phyloP scores from a whole-genome alignment of 1,140 invertebrate species.

The Trichonephila clavata region DNA sequence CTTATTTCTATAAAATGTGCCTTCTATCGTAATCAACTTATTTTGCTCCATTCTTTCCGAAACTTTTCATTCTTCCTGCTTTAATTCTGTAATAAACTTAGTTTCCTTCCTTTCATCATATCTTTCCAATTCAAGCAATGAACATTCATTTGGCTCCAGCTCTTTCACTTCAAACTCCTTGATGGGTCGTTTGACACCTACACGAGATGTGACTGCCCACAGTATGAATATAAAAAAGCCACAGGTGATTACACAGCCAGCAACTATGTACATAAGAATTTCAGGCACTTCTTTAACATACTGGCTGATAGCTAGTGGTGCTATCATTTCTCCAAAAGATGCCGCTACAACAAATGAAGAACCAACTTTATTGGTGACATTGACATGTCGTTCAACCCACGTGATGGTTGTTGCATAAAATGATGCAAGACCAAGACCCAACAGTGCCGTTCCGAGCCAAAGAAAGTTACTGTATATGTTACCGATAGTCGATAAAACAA shows the following conservation, averaged over 20 bases:
- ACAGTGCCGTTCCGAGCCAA: slow-evolving; percentile 81
- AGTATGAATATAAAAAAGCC: slow-evolving; percentile 60
- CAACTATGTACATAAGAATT: slow-evolving; percentile 79
- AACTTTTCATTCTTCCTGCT: too few species aligned
- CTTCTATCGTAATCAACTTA: too few species aligned
- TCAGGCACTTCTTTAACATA: slow-evolving; percentile 80
- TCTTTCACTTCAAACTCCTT: not conserved
- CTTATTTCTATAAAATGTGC: too few species aligned
- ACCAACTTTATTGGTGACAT: slow-evolving; percentile 82
- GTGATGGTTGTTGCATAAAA: slow-evolving; percentile 82
- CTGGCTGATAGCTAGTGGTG: slow-evolving; percentile 81
- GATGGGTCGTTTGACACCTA: slow-evolving; percentile 33
- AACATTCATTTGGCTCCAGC: not conserved
- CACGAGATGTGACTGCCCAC: not conserved
- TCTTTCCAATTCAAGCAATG: not conserved
- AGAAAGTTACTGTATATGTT: slow-evolving; percentile 78
- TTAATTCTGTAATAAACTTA: too few species aligned
- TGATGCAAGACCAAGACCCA: slow-evolving; percentile 83
- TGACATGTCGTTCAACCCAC: slow-evolving; percentile 82
- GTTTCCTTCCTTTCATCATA: not conserved
- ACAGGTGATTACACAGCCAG: slow-evolving; percentile 53
- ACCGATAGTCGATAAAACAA: slow-evolving; percentile 70
- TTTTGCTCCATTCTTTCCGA: too few species aligned
- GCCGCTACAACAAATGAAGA: slow-evolving; percentile 82
- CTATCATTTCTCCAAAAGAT: slow-evolving; percentile 82